Conservation (phyloP, 2,113 vertebrate genomes). For the Falcunculus frontatus region DNA sequence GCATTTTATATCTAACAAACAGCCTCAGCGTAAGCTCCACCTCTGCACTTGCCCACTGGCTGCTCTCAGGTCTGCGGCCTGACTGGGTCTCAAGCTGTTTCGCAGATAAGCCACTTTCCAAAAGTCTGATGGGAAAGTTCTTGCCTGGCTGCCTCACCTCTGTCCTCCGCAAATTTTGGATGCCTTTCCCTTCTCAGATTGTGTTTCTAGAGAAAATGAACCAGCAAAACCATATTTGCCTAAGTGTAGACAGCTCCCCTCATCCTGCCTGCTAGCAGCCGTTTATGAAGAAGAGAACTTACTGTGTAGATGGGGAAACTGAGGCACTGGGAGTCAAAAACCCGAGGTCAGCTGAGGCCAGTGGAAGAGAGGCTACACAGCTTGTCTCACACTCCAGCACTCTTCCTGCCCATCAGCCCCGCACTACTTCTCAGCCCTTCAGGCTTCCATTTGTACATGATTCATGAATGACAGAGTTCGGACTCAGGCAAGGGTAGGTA, state of each 20-base stretch:
- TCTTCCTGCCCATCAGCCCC: not conserved
- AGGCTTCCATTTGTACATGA: not conserved
- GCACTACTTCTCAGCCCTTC: not conserved
- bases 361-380: not conserved
- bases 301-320: not conserved
- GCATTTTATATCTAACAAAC: not conserved
- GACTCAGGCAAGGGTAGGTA: not conserved
- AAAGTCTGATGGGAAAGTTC: not conserved
- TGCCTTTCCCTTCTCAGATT: not conserved
- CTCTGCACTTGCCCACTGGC: not conserved
- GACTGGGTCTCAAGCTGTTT: not conserved
- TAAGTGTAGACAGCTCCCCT: not conserved
- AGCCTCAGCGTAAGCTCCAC: not conserved
- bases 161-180: not conserved
- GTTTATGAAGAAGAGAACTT: not conserved
- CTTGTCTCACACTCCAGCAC: too few species aligned
- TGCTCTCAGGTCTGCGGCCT: not conserved
- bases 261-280: not conserved
- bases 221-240: not conserved
- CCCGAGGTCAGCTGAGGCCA: not conserved
- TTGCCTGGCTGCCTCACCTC: not conserved
- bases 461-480: not conserved
- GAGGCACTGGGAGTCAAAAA: not conserved
- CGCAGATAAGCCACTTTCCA: not conserved
- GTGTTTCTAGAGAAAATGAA: not conserved